Evolutionary conservation across 2,888 invertebrate species (phyloP), one percentile per base, ranked within the genome.

Genomic region (Eupeodes luniger): DNA sequence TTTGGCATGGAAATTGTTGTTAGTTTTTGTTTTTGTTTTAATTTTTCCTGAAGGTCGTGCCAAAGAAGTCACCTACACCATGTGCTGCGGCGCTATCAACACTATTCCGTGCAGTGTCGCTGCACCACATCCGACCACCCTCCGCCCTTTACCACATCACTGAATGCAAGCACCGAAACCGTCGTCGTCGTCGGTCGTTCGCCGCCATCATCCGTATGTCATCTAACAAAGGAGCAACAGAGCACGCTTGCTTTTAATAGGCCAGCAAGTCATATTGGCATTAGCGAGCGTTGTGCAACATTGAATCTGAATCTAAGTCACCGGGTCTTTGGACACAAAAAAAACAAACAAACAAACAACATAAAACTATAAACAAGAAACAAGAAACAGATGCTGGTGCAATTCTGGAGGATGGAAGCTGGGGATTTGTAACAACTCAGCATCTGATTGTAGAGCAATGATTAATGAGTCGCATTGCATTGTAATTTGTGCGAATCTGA

Each of bases 381-480:
- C 3, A 3, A 27, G 27, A 27, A 27, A 74, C 69, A 40, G 70
- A 49, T 79, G 81, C 74, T 86, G 86, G 81, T 79, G 89, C 75
- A 82, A 86, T 82, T 88, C 81, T 78, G 77, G 78, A 82, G 86
- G 86, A 82, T 88, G 78, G 77, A 84, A 88, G 85, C 80, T 75
- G 74, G 70, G 83, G 34, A 86, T 81, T 75, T 67, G 78, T 75
- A 81, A 81, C 40, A 40, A 40, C 36, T 53, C 77, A 64, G 77
- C 81, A 81, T 88, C 88, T 88, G 75, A 89, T 89, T 89, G 82
- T 90, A 88, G 90, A 90, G 89, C 83, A 89, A 89, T 89, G 89
- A 89, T 82, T 89, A 89, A 85, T 88, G 88, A 88, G 88, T 53
- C 36, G 67, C 85, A 59, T 70, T 85, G 85, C 78, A 66, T 49